Evolutionary conservation across 2,888 invertebrate species (phyloP).

Genomic region (Acrobasis suavella): DNA sequence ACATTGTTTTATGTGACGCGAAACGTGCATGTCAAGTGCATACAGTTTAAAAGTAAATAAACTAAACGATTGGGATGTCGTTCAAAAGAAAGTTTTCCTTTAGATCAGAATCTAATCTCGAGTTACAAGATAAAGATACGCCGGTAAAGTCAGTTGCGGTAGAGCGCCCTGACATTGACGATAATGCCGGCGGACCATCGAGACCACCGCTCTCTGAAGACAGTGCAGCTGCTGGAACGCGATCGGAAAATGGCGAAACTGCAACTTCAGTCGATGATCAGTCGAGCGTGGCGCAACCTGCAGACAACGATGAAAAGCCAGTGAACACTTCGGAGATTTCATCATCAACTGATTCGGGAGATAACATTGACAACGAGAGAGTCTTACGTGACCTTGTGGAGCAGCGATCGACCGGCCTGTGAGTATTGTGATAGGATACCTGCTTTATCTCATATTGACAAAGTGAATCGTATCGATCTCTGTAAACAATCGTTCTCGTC

Average conservation of each 20-base stretch:
- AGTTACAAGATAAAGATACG: slow-evolving; percentile 32
- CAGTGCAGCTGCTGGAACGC: slow-evolving; percentile 30
- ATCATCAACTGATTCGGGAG: slow-evolving; percentile 33
- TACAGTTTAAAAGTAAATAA: not conserved
- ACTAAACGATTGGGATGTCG: slow-evolving; percentile 39
- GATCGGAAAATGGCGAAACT: slow-evolving; percentile 38
- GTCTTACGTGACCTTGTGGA: slow-evolving; percentile 36
- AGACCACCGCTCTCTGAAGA: not conserved
- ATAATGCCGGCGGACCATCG: not conserved
- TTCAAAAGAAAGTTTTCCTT: slow-evolving; percentile 44
- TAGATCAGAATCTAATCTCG: slow-evolving; percentile 38
- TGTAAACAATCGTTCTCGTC: slow-evolving; percentile 16
- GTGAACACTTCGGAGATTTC: slow-evolving; percentile 34
- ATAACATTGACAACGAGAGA: slow-evolving; percentile 31
- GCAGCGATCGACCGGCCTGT: slow-evolving; percentile 38
- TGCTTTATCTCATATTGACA: slow-evolving; percentile 31
- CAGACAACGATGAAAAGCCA: slow-evolving; percentile 38
- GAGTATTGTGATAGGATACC: slow-evolving; percentile 37
- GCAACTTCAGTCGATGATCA: slow-evolving; percentile 28
- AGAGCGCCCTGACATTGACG: not conserved
- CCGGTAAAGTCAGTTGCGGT: slow-evolving; percentile 21
- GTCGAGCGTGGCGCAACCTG: slow-evolving; percentile 37
- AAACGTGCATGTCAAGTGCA: not conserved
- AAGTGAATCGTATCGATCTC: slow-evolving; percentile 22
- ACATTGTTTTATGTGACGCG: slow-evolving; percentile 6